phyloP scores from a whole-genome alignment of 2,113 vertebrate species.

The Lampris incognitus region DNA sequence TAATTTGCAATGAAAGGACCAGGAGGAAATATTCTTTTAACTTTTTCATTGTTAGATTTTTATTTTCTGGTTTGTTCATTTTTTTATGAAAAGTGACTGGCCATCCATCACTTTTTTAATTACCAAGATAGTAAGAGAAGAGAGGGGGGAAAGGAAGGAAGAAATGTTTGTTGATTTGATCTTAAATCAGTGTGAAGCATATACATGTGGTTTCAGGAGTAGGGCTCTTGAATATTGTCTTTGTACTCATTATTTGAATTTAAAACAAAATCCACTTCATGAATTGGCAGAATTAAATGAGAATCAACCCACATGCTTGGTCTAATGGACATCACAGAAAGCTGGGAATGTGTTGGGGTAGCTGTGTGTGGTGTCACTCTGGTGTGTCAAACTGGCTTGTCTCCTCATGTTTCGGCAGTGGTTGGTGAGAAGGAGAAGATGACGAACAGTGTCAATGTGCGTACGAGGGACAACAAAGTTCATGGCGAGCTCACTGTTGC shows the following conservation, averaged over 20 bases:
- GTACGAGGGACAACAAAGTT: conserved; percentile 94
- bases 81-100: too few species aligned
- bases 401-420: conserved; percentile 82
- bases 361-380: conserved; percentile 47
- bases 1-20: not conserved
- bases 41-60: not conserved
- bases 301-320: conserved; percentile 34
- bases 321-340: not conserved
- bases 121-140: too few species aligned
- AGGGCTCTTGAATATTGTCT: not conserved
- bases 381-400: conserved; percentile 55
- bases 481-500: conserved; percentile 87
- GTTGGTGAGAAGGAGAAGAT: conserved; percentile 95
- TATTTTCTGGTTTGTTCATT: too few species aligned
- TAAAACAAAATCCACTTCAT: conserved; percentile 4
- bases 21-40: too few species aligned
- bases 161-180: too few species aligned
- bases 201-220: too few species aligned
- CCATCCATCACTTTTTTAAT: too few species aligned
- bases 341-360: conserved; percentile 46
- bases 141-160: too few species aligned
- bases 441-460: conserved; percentile 87
- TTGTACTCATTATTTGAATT: not conserved
- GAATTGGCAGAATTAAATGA: conserved; percentile 5
- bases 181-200: too few species aligned